Percentiles rank a stretch among this genome's conserved stretches.
phyloP scores from a whole-genome alignment of 2,113 vertebrate genomes.

The Tympanuchus pallidicinctus region DNA sequence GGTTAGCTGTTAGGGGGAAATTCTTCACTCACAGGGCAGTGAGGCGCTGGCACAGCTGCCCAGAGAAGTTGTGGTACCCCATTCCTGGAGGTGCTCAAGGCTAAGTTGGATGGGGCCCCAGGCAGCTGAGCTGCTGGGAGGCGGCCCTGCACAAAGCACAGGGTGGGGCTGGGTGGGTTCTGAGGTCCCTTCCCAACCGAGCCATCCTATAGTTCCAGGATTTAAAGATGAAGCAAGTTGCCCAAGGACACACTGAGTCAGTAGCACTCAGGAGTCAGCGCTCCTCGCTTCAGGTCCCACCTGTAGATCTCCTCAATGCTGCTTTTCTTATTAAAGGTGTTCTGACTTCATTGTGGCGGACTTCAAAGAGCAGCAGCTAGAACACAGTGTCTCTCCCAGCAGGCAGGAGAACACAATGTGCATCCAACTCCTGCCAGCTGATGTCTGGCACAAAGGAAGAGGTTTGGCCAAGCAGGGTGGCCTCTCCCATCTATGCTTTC shows the following conservation, averaged over 20 bases:
- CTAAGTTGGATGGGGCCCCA: too few species aligned
- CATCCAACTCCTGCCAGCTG: neutral
- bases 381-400: neutral
- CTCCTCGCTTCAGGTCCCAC: neutral
- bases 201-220: neutral
- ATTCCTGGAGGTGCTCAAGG: too few species aligned
- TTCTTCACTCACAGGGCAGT: too few species aligned
- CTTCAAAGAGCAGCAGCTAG: conserved; percentile 6
- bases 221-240: neutral
- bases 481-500: neutral
- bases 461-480: neutral
- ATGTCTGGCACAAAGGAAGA: neutral
- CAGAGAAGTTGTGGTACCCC: too few species aligned
- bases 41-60: too few species aligned
- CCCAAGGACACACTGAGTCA: neutral
- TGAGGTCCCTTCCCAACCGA: too few species aligned
- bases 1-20: too few species aligned
- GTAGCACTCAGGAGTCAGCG: neutral
- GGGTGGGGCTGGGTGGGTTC: too few species aligned
- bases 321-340: neutral
- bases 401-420: neutral
- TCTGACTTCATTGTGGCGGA: neutral
- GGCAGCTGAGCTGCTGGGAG: too few species aligned
- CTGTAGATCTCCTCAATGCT: neutral
- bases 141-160: too few species aligned